Conservation (phyloP, 2,888 invertebrate species). For the Camptogramma bilineatum region DNA sequence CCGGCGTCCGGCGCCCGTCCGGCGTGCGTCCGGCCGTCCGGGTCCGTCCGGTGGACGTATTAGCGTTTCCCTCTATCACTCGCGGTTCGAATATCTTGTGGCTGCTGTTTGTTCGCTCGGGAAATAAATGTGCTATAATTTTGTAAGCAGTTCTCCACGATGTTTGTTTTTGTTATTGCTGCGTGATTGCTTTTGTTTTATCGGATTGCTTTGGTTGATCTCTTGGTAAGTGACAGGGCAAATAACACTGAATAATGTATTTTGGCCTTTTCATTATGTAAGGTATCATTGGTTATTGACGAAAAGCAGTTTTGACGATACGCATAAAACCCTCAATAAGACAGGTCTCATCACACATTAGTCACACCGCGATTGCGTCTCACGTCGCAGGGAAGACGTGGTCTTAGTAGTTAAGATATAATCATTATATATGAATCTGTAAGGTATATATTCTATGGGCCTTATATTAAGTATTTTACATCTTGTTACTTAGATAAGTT, state of each 20-base stretch:
- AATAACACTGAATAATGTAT: not conserved
- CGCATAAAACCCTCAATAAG: too few relatives aligned
- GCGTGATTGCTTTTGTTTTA: constrained; percentile 1
- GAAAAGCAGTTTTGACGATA: too few relatives aligned
- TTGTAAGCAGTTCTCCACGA: not conserved
- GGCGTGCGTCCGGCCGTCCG: constrained; percentile 15
- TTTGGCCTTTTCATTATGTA: too few relatives aligned
- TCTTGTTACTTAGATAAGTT: too few relatives aligned
- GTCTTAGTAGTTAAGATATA: too few relatives aligned
- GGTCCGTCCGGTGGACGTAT: constrained; percentile 17
- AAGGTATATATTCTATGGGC: too few relatives aligned
- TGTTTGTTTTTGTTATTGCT: not conserved
- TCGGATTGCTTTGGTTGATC: not conserved
- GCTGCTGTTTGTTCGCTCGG: constrained; percentile 11
- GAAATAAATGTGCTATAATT: constrained; percentile 16
- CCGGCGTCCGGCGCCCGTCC: constrained; percentile 10
- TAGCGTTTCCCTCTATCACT: constrained; percentile 12
- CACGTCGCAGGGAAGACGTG: too few relatives aligned
- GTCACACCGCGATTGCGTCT: too few relatives aligned
- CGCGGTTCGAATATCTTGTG: constrained; percentile 7
- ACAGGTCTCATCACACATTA: too few relatives aligned
- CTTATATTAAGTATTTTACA: too few relatives aligned
- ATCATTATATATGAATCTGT: too few relatives aligned
- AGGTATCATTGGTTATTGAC: too few relatives aligned
- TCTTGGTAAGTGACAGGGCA: not conserved